Percentiles rank a stretch among this genome's conserved stretches.
Conservation (phyloP, 2,888 invertebrate species). For the Aspidiotus rigidus region DNA sequence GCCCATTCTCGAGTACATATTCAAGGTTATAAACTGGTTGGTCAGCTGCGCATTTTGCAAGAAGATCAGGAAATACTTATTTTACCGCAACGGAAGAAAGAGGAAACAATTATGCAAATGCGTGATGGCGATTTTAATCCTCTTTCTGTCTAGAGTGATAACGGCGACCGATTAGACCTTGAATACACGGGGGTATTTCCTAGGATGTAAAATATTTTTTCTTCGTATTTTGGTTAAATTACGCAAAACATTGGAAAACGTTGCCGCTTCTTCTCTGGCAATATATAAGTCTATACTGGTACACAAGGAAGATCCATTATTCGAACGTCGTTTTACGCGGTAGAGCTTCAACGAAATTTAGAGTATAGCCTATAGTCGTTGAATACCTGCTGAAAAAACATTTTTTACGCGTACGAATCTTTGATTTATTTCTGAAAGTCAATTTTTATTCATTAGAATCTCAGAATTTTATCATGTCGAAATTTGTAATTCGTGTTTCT, state of each 20-base stretch:
- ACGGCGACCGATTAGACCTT: neutral
- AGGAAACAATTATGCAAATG: constrained; percentile 21
- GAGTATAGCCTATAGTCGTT: too few species aligned
- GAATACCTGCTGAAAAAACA: too few species aligned
- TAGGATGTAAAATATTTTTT: neutral
- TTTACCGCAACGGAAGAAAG: constrained; percentile 25
- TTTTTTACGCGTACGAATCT: too few species aligned
- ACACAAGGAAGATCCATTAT: too few species aligned
- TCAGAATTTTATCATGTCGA: too few species aligned
- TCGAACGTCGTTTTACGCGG: too few species aligned
- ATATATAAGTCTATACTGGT: too few species aligned
- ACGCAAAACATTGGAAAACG: constrained; percentile 4
- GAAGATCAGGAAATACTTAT: constrained; percentile 28
- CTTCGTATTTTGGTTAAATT: neutral
- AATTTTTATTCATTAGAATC: too few species aligned
- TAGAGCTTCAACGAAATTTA: too few species aligned
- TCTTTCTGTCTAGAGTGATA: constrained; percentile 7
- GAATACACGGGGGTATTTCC: neutral
- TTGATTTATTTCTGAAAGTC: too few species aligned
- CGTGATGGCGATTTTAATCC: constrained; percentile 5
- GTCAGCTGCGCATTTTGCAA: constrained; percentile 19
- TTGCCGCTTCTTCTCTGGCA: neutral
- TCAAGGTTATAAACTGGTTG: constrained; percentile 29
- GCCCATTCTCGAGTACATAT: neutral
- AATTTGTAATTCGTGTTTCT: too few species aligned